Evolutionary conservation across 1,140 invertebrate species (phyloP), one percentile per base, ranked within the genome.

Genomic region (Bombus pascuorum): DNA sequence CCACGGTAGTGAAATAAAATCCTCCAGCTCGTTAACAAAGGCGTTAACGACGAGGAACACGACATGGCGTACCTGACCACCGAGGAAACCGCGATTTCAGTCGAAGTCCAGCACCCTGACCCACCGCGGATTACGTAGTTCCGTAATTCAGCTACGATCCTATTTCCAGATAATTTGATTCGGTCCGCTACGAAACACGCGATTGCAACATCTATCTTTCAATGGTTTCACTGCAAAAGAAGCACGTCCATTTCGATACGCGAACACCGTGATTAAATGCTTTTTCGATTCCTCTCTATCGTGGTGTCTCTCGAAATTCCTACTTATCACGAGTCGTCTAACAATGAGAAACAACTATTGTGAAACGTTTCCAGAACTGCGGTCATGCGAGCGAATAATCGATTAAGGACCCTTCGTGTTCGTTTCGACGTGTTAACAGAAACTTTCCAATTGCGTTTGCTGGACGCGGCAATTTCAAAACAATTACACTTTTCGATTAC

Each of bases 161-260:
- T 47, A 80, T 81, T 72, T 83, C 66, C 47, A 12, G 77, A 37
- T 88, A 87, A 88, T 88, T 87, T 68, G 77, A 84, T 88, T 88
- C 62, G 47, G 80, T 74, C 59, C 81, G n/a, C 65, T n/a, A 75
- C 39, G 28, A 28, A 42, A 42, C 44, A 77, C 47, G 83, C 72
- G 76, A 80, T 83, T 32, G 62, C 62, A 72, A 66, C 73, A 80
- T 80, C 57, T 75, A 81, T 86, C 66, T 87, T 78, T 77, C 74
- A 15, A 57, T 8, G 59, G n/a, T 81, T 82, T 78, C 18, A 47
- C 18, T 66, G 76, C 34, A 37, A 37, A 66, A 32, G 68, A 34
- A 57, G n/a, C 57, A 53, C n/a, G 44, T 72, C 37, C 39, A 32
- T 84, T 65, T 44, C 57, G 34, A 22, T 59, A 62, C 10, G 25